These are phyloP conservation scores for Paracentrotus lividus DNA, from an alignment of 53 echinoderm and acorn worm species.

Conservation along the genomic window DNA sequence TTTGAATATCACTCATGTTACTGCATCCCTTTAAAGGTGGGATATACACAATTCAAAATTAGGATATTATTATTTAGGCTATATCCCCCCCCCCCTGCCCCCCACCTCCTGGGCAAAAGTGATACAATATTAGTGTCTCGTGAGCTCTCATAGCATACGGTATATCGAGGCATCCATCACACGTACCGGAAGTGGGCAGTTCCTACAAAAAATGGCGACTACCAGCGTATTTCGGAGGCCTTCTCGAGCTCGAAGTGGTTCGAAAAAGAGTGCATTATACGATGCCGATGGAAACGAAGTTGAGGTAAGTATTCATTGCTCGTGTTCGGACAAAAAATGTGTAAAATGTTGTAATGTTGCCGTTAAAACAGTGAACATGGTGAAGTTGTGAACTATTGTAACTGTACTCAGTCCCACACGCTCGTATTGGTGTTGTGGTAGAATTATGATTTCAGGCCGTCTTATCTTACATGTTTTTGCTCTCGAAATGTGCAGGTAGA, in stretches of 20 bases:
- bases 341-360: neutral
- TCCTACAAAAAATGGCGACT: conserved; percentile 54
- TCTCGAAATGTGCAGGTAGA: conserved; percentile 78
- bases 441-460: neutral
- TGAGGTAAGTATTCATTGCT: conserved; percentile 68
- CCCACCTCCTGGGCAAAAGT: too few species aligned
- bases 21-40: too few species aligned
- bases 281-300: conserved; percentile 92
- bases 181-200: conserved; percentile 58
- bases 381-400: neutral
- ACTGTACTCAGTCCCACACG: conserved; percentile 17
- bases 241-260: conserved; percentile 39
- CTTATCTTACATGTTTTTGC: neutral
- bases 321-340: neutral
- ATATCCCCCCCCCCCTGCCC: too few species aligned
- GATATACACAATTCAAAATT: too few species aligned
- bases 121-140: too few species aligned
- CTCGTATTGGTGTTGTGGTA: neutral
- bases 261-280: conserved; percentile 68
- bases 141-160: too few species aligned
- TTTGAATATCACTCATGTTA: too few species aligned
- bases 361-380: neutral
- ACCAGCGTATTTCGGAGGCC: conserved; percentile 50
- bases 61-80: too few species aligned
- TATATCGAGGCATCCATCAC: neutral